phyloP scores from a whole-genome alignment of 2,113 vertebrate genomes.

The Crotalus tigris region DNA sequence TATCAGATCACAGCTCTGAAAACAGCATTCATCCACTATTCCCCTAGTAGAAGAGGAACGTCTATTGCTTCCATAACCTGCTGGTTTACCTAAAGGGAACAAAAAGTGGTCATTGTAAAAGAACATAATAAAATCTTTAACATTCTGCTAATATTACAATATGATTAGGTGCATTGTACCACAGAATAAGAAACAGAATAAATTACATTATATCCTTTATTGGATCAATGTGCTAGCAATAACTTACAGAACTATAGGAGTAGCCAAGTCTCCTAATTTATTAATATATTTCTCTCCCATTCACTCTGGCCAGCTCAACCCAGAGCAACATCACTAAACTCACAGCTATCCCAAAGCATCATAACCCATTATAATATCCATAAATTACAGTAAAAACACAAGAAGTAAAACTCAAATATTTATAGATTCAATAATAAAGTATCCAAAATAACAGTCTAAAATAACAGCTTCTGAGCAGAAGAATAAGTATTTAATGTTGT shows the following conservation, averaged over 20 bases:
- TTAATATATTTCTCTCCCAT: not conserved
- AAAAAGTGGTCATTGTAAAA: slow-evolving; percentile 40
- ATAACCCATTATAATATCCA: not conserved
- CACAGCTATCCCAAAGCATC: not conserved
- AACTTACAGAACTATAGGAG: not conserved
- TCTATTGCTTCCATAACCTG: slow-evolving; percentile 89
- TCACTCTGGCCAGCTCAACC: not conserved
- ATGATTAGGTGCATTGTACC: not conserved
- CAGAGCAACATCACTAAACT: not conserved
- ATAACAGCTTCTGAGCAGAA: not conserved
- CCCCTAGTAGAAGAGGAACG: slow-evolving; percentile 86
- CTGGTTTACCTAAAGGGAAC: slow-evolving; percentile 83
- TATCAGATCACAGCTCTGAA: slow-evolving; percentile 96
- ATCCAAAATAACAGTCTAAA: not conserved
- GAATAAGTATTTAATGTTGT: not conserved
- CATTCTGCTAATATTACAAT: not conserved
- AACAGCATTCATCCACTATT: slow-evolving; percentile 98
- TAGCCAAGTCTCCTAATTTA: not conserved
- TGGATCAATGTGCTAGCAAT: not conserved
- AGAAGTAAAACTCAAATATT: not conserved
- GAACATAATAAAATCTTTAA: not conserved
- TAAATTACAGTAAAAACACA: not conserved
- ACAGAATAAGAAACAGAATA: not conserved
- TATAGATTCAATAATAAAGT: not conserved
- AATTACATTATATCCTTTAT: not conserved